Evolutionary conservation across 2,113 vertebrate genomes (phyloP), one percentile per base, ranked within the genome.

Genomic region (Siniperca knerii): DNA sequence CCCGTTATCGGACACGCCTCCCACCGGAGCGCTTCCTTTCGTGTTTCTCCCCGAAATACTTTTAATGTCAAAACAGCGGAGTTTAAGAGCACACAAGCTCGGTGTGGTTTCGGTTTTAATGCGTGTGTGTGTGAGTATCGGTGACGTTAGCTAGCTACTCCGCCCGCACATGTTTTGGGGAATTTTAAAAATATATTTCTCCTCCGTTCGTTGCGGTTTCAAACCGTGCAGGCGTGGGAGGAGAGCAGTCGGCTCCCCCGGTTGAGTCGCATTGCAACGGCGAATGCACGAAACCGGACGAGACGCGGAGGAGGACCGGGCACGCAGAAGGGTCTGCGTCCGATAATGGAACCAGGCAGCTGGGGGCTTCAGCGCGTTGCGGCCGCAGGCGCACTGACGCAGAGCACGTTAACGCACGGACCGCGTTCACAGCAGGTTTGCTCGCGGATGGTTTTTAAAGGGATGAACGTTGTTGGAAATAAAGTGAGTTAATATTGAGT

Each of bases 1-100:
- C 40, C 66, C 33, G 69, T 85, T 82, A 68, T 67, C 87, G 79
- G 90, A 89, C 91, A 85, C 77, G 40, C 76, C 79, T 87, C 69
- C 62, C 15, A 5, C 0, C 11, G 23, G 4, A 46, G 46, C 75
- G 55, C 46, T 29, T 20, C 60, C 60, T 77, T 52, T 75, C 52
- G 13, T 13, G 72, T 76, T 60, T 42, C 3, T 25, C 33, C 42
- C 10, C 20, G 15, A 7, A 15, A 37, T 16, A 21, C 29, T 60
- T 29, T 72, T 1, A 8, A 8, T 35, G 4, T 8, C 8, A 1
- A 1, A 33, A 1, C 0, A 20, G 6, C 52, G 2, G 11, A 18
- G 20, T 8, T 8, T 4, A 60, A 12, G 4, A 13, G 8, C 42
- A 9, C 20, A 8, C 2, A 0, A 2, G 3, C 11, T 3, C 35